A percentile compares a stretch with the other conserved stretches of the same genome.
Evolutionary conservation across 2,113 vertebrate genomes (phyloP).

Genomic region (Xiphias gladius): DNA sequence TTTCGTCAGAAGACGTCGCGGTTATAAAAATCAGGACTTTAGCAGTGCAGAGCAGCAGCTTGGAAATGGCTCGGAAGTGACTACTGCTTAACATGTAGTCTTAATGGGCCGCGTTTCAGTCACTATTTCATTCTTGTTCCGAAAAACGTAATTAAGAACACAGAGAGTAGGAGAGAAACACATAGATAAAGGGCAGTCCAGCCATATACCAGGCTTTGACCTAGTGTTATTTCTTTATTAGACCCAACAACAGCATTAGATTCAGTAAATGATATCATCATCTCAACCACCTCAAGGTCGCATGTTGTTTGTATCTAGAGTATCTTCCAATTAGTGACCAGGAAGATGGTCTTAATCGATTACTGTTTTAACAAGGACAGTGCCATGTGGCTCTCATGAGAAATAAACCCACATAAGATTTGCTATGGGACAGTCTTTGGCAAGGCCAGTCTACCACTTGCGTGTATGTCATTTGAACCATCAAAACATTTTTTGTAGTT

Average conservation of each 20-base stretch:
- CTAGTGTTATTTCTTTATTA: not conserved
- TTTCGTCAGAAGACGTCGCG: too few relatives aligned
- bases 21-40: too few relatives aligned
- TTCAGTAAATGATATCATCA: not conserved
- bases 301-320: not conserved
- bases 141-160: too few relatives aligned
- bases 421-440: not conserved
- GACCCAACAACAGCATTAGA: not conserved
- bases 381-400: not conserved
- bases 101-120: too few relatives aligned
- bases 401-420: conserved; percentile 14
- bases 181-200: too few relatives aligned
- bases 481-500: not conserved
- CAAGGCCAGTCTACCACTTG: not conserved
- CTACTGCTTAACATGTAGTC: too few relatives aligned
- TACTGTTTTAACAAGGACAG: conserved; percentile 8
- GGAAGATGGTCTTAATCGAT: not conserved
- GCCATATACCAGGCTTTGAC: too few relatives aligned
- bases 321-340: not conserved
- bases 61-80: too few relatives aligned
- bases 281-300: not conserved
- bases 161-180: too few relatives aligned
- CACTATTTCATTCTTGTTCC: too few relatives aligned
- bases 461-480: not conserved
- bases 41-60: too few relatives aligned